Evolutionary conservation across 2,888 invertebrate species (phyloP).

Genomic region (Chloroclystis v-ata): DNA sequence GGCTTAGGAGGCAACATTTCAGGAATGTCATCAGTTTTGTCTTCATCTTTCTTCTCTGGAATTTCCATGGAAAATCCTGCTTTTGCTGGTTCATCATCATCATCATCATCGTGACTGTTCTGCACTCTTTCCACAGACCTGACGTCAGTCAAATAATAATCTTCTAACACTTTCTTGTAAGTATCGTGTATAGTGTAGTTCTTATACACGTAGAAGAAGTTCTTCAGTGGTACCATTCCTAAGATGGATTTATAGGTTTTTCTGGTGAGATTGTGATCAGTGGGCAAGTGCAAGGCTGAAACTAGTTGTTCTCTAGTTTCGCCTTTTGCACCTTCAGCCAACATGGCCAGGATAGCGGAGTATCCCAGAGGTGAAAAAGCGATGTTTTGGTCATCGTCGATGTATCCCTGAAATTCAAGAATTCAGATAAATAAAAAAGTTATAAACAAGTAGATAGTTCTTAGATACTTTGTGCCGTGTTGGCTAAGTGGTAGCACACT

Average conservation of each 20-base stretch:
- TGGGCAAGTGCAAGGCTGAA: slow-evolving; percentile 75
- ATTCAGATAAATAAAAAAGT: too few species aligned
- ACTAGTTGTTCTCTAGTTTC: slow-evolving; percentile 79
- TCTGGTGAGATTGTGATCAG: slow-evolving; percentile 64
- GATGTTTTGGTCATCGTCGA: slow-evolving; percentile 75
- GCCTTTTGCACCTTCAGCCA: slow-evolving; percentile 80
- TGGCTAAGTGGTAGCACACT: too few species aligned
- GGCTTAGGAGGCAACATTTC: slow-evolving; percentile 62
- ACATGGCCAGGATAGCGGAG: slow-evolving; percentile 79
- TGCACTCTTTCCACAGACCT: slow-evolving; percentile 68
- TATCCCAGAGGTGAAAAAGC: slow-evolving; percentile 82
- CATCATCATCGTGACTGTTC: slow-evolving; percentile 46
- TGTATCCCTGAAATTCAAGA: slow-evolving; percentile 62
- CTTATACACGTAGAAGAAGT: slow-evolving; percentile 82
- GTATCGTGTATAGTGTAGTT: slow-evolving; percentile 80
- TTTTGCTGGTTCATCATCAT: slow-evolving; percentile 42
- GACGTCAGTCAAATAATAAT: slow-evolving; percentile 80
- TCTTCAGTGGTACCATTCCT: slow-evolving; percentile 74
- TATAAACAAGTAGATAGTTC: too few species aligned
- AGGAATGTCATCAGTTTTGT: slow-evolving; percentile 52
- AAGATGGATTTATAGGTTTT: slow-evolving; percentile 64
- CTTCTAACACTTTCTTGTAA: slow-evolving; percentile 76
- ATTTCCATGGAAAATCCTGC: slow-evolving; percentile 50
- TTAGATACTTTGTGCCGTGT: too few species aligned
- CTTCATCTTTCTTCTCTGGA: slow-evolving; percentile 49